Evolutionary conservation across 2,113 vertebrate species (phyloP), one percentile per base, ranked within the genome.

Genomic region (Empidonax traillii): DNA sequence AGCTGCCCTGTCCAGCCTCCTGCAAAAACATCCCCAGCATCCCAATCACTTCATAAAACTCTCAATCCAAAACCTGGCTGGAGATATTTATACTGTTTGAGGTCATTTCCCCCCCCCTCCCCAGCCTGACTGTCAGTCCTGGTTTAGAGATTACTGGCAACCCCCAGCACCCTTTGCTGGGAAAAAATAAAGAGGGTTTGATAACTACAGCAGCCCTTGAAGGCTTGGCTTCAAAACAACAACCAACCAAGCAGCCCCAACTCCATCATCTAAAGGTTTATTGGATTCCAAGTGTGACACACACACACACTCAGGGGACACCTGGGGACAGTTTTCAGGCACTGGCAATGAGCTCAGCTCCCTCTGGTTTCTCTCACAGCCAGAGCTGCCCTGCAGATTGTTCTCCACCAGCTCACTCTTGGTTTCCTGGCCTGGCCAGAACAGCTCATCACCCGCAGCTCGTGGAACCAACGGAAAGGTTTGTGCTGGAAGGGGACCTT

Each of bases 101-200:
- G 87, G 55, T 88, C 78, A 95, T 67, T 91, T 93, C 84, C 87
- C 87, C 35, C 35, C 35, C 31, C 84, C 78, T 73, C 53, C 58
- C 79, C 23, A 85, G 74, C 27, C 83, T 68, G 82, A 47, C 31
- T 59, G 74, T 76, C 83, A 51, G 22, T 77, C 49, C 94, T 88
- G 91, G 4, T 85, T 95, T 95, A 67, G 43, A 89, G 52, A 89
- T 91, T 93, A 82, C 94, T 93, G 94, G 94, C 88, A 93, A 10
- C 46, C 49, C 56, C 73, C 87, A 22, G 78, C 68, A 53, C 73
- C 68, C 33, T 87, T 80, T 95, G 87, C 83, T 87, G 87, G 75
- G 84, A 56, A 80, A 61, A 51, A 27, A 27, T 14, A n/a, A 31
- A 44, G 22, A 28, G 8, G 46, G 10, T 28, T 79, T 74, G 61